A percentile compares a stretch with the other conserved stretches of the same genome.
These are phyloP conservation scores for Valencia hispanica DNA, from an alignment of 2,797 vertebrate genomes.

Conservation along the genomic window DNA sequence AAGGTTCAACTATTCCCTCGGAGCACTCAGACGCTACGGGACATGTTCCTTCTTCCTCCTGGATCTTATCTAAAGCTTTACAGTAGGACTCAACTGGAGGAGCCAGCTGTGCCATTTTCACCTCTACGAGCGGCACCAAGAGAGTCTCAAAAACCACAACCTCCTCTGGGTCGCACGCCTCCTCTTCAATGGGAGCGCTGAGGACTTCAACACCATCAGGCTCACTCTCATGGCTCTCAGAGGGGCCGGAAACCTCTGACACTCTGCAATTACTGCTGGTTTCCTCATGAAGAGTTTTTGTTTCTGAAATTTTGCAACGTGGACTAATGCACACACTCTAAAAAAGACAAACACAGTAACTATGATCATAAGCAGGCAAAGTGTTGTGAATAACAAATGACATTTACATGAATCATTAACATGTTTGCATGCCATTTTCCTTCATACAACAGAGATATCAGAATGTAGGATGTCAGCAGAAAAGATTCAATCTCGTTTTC, in stretches of 20 bases:
- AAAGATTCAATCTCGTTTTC: background rate
- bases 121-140: constrained; percentile 62
- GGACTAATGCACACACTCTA: constrained; percentile 69
- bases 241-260: constrained; percentile 30
- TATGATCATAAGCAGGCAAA: constrained; percentile 11
- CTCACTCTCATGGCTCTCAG: constrained; percentile 38
- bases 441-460: constrained; percentile 11
- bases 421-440: constrained; percentile 18
- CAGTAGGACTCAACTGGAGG: constrained; percentile 25
- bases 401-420: constrained; percentile 18
- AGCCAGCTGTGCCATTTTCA: constrained; percentile 58
- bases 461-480: background rate
- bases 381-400: constrained; percentile 7
- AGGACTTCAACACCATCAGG: constrained; percentile 32
- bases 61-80: constrained; percentile 55
- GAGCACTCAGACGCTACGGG: constrained; percentile 35
- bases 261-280: constrained; percentile 51
- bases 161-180: constrained; percentile 52
- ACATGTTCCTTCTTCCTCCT: constrained; percentile 50
- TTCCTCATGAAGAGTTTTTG: constrained; percentile 55
- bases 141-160: constrained; percentile 58
- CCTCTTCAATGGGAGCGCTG: constrained; percentile 37
- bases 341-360: constrained; percentile 68
- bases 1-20: constrained; percentile 57
- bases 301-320: constrained; percentile 55